Base-by-base conservation (phyloP, 2,797 vertebrate species). In the Pseudomugil gertrudae region DNA sequence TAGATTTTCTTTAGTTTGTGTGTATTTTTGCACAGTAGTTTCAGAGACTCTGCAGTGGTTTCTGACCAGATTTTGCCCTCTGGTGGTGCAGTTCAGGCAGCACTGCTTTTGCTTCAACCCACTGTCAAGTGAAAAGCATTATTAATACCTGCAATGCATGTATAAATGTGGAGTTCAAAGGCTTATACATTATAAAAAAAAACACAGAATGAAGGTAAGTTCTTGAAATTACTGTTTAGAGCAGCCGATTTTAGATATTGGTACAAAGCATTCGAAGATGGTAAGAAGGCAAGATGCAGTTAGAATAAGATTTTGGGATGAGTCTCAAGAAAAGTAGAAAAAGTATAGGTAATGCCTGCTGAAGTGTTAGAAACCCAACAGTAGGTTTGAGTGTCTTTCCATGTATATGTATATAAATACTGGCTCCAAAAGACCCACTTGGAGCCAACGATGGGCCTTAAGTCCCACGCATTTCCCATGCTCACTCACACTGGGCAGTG, bases 401-500 rank as follows among this genome's bases (percentile, higher is more conserved):
- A 43, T 43, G 38, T 43, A 43, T 43, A 43, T 19, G 38, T 43
- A 43, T 32, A 58, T 50, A 69, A 75, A 60, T 69, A 75, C 81
- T 83, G 78, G 76, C 74, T 80, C 81, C 88, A 82, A 85, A 84
- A 83, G 76, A 89, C 87, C 62, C 57, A 40, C 36, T 78, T 82
- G 87, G 87, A 92, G 71, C 57, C 75, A 87, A 73, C 72, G 79
- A 91, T 83, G 84, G 80, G 80, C 87, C 86, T 84, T 81, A 84
- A 83, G 85, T 93, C 92, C 93, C 92, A 93, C 90, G 88, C 92
- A 91, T 92, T 93, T 95, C 93, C 90, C 92, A 94, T 93, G 91
- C 90, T 92, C 90, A 79, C 86, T 93, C 87, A 90, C 91, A 94
- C 90, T 87, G 88, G 89, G 83, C 91, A 92, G 89, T 40, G 86